These are phyloP conservation scores for Calameuta pallipes DNA, from an alignment of 2,888 invertebrate species.

Conservation along the genomic window DNA sequence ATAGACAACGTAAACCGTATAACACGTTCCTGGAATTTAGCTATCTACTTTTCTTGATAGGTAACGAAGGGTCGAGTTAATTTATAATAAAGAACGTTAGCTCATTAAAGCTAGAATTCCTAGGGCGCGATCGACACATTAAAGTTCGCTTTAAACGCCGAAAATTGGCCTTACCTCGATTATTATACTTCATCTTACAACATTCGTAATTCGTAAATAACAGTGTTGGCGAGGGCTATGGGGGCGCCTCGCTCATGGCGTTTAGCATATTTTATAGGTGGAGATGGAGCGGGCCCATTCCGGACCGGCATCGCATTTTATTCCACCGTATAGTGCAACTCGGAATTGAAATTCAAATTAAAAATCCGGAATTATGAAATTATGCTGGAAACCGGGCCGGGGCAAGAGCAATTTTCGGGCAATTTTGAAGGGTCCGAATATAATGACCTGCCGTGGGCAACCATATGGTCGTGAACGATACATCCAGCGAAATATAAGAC, in stretches of 20 bases:
- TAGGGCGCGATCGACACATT: conserved; percentile 34
- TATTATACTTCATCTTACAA: conserved; percentile 58
- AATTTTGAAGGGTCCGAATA: conserved; percentile 57
- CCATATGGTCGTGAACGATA: conserved; percentile 58
- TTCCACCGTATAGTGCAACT: conserved; percentile 25
- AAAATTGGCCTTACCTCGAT: conserved; percentile 43
- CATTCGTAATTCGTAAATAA: conserved; percentile 65
- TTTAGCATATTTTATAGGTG: conserved; percentile 63
- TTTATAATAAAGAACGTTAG: background rate
- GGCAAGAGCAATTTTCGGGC: conserved; percentile 58
- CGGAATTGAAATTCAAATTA: conserved; percentile 63
- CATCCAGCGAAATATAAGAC: conserved; percentile 10
- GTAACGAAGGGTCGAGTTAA: background rate
- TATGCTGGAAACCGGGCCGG: conserved; percentile 41
- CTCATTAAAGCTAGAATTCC: conserved; percentile 13
- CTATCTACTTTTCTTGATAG: background rate
- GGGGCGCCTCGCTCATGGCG: conserved; percentile 39
- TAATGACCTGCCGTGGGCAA: conserved; percentile 62
- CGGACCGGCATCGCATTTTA: conserved; percentile 9
- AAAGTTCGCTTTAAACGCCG: conserved; percentile 34
- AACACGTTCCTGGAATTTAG: background rate
- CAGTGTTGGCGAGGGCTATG: conserved; percentile 45
- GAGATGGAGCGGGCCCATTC: conserved; percentile 10
- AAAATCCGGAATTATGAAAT: conserved; percentile 62
- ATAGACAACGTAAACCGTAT: background rate